Conservation (phyloP, 2,888 invertebrate species). For the Nezara viridula region DNA sequence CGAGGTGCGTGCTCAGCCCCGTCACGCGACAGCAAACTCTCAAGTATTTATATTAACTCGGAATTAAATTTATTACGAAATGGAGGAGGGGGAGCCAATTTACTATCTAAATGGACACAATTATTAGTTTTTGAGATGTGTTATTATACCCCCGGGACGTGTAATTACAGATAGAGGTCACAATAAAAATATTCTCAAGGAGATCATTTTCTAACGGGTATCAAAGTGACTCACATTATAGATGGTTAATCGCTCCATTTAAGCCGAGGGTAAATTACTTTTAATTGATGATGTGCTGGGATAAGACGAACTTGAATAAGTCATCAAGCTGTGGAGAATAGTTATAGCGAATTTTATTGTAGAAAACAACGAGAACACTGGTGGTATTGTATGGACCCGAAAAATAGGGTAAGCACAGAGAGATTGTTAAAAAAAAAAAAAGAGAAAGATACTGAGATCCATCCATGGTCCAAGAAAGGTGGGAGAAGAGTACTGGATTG, state of each 20-base stretch:
- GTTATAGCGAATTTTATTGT: neutral
- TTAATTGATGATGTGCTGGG: neutral
- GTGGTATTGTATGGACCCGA: too few species aligned
- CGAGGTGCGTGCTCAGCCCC: constrained; percentile 39
- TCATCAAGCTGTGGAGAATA: neutral
- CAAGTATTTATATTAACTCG: constrained; percentile 59
- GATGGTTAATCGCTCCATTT: constrained; percentile 6
- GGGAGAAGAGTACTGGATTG: too few species aligned
- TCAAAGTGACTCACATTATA: constrained; percentile 33
- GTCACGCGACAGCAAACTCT: constrained; percentile 57
- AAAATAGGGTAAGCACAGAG: too few species aligned
- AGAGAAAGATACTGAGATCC: too few species aligned
- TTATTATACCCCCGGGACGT: constrained; percentile 61
- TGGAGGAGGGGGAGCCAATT: constrained; percentile 61
- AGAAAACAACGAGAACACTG: too few species aligned
- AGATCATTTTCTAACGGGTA: constrained; percentile 51
- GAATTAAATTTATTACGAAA: constrained; percentile 61
- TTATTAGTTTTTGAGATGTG: constrained; percentile 63
- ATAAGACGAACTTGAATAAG: neutral
- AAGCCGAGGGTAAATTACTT: neutral
- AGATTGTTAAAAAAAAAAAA: too few species aligned
- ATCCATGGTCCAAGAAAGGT: too few species aligned
- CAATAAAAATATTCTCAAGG: constrained; percentile 62
- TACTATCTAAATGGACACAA: constrained; percentile 64
- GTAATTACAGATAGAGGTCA: constrained; percentile 62